Conservation (phyloP, 2,797 vertebrate species). For the Rousettus madagascariensis region DNA sequence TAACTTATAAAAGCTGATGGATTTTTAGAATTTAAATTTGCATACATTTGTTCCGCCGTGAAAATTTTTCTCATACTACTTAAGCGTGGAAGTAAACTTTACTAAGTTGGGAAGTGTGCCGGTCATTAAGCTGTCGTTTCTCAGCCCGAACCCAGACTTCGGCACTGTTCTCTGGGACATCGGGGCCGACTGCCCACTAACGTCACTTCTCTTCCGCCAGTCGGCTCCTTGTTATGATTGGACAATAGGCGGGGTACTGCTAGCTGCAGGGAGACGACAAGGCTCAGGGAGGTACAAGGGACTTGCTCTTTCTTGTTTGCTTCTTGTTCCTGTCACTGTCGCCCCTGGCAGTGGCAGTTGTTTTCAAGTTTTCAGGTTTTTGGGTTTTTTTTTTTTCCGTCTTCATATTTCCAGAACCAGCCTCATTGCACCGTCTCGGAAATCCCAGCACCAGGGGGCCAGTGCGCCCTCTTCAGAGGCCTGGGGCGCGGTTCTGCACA, state of each 20-base stretch:
- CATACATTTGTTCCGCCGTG: not conserved
- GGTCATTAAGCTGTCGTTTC: not conserved
- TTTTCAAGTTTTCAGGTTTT: not conserved
- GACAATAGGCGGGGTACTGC: not conserved
- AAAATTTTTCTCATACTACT: not conserved
- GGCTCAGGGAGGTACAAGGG: not conserved
- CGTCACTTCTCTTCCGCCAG: not conserved
- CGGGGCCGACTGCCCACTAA: not conserved
- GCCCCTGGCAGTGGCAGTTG: not conserved
- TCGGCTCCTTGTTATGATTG: not conserved
- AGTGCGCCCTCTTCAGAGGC: not conserved
- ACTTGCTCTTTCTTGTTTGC: not conserved
- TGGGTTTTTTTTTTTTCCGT: not conserved
- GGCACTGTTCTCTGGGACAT: not conserved
- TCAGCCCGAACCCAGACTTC: not conserved
- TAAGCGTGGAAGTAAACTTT: not conserved
- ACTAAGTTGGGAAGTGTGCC: not conserved
- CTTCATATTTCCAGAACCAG: not conserved
- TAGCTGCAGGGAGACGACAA: not conserved
- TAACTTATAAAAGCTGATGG: not conserved
- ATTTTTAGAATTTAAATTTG: not conserved
- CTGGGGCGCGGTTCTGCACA: not conserved
- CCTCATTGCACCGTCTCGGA: not conserved
- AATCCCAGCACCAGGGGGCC: not conserved
- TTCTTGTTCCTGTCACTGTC: not conserved